A percentile compares a stretch with the other conserved stretches of the same genome.
Evolutionary conservation across 2,888 invertebrate genomes (phyloP).

Genomic region (Mylabris sibirica): DNA sequence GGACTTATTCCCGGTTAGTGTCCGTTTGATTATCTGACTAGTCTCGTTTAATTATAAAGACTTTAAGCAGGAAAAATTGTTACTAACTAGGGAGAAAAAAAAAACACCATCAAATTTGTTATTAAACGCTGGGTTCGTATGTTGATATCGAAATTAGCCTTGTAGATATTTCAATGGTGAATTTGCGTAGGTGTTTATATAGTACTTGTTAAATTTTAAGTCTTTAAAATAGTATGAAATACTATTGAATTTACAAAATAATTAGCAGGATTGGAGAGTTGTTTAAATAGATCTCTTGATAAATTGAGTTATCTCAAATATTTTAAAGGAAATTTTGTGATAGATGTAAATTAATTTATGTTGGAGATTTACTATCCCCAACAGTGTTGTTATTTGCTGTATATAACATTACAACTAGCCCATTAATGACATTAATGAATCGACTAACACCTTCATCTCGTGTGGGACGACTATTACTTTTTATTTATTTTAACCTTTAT

Average conservation of each 20-base stretch:
- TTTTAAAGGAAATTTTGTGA: background rate
- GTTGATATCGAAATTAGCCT: background rate
- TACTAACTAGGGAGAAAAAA: too few species aligned
- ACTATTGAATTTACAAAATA: background rate
- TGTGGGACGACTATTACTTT: background rate
- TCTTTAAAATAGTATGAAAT: too few species aligned
- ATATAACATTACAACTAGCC: background rate
- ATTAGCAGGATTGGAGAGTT: background rate
- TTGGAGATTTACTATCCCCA: background rate
- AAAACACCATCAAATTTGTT: too few species aligned
- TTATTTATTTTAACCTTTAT: background rate
- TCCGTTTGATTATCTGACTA: background rate
- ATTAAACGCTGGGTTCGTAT: too few species aligned
- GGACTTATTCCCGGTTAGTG: constrained; percentile 2
- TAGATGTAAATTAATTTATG: background rate
- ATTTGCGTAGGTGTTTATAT: background rate
- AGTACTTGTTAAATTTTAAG: background rate
- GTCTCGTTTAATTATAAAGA: background rate
- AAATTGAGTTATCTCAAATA: background rate
- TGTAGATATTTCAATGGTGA: background rate
- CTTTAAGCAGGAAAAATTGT: background rate
- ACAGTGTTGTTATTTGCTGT: background rate
- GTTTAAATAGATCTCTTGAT: background rate
- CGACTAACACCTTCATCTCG: constrained; percentile 4
- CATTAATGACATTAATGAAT: constrained; percentile 16